Evolutionary conservation across 2,113 vertebrate species (phyloP).

Genomic region (Atractosteus spatula): DNA sequence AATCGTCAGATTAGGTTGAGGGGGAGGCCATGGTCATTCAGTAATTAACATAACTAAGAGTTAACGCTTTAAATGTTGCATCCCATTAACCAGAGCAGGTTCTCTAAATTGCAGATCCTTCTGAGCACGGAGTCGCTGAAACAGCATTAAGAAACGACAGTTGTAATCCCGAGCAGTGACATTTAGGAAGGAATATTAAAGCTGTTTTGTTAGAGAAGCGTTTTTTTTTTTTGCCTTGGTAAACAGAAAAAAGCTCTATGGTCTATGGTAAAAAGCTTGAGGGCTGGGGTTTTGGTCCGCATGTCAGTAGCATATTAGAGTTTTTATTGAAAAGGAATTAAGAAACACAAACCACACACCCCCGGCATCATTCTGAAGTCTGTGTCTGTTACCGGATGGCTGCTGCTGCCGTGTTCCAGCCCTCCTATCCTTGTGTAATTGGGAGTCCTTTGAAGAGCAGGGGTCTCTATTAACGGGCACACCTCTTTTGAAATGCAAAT

Average conservation of each 20-base stretch:
- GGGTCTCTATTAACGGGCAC: background rate
- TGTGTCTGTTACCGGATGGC: too few relatives aligned
- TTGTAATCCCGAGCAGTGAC: background rate
- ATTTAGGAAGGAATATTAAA: background rate
- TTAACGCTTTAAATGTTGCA: too few relatives aligned
- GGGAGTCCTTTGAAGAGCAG: constrained; percentile 12
- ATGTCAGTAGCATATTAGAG: background rate
- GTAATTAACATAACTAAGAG: too few relatives aligned
- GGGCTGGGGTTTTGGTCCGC: background rate
- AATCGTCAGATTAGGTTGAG: too few relatives aligned
- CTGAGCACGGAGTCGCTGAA: too few relatives aligned
- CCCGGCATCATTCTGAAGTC: too few relatives aligned
- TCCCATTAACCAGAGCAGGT: too few relatives aligned
- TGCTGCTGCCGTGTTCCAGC: too few relatives aligned
- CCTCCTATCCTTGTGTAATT: background rate
- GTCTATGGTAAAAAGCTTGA: too few relatives aligned
- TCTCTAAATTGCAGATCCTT: too few relatives aligned
- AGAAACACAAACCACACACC: background rate
- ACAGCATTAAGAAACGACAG: too few relatives aligned
- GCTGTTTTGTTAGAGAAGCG: background rate
- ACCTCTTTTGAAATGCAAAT: constrained; percentile 4
- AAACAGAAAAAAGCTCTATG: background rate
- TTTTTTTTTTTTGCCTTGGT: background rate
- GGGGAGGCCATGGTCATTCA: too few relatives aligned
- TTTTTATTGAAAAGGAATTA: constrained; percentile 3